Base-by-base conservation (phyloP, 2,888 invertebrate genomes). In the Mellilla xanthometata region DNA sequence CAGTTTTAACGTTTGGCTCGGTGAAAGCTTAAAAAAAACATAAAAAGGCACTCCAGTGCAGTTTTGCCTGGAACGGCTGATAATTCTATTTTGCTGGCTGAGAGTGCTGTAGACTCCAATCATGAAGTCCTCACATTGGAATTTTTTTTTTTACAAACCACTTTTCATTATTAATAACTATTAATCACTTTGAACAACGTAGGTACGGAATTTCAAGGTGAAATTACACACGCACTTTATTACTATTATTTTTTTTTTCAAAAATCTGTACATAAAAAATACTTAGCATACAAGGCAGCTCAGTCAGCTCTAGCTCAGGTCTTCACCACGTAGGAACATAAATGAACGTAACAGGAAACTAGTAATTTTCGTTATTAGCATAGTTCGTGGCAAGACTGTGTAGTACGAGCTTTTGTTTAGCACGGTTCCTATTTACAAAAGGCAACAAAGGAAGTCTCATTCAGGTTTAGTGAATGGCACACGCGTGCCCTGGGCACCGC, bases 21-120 rank as follows among this genome's bases (percentile, higher is more conserved):
- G 49, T 50, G 49, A 57, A 57, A 54, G 54, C 58, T 59, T 6
- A 60, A 63, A 69, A n/a, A 73, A 73, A 64, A 58, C 62, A 64
- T 65, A 73, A 70, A 76, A 77, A 76, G 63, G 71, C 72, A 72
- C 69, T 76, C 59, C 57, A 56, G 47, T 67, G 64, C 65, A 66
- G 65, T 76, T 74, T 69, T 67, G 56, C 56, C 59, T 58, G 63
- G 62, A 76, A 69, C 66, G 62, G 56, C 64, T 68, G 77, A 72
- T 79, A 79, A 79, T 76, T 77, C 68, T 66, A 76, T 79, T 79
- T 71, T 55, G 51, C 53, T 46, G 63, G 62, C 55, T 64, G 60
- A 61, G 62, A 71, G 70, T 68, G 67, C 70, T 67, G 57, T 58
- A 56, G 64, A 59, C 51, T 58, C 49, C 51, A 59, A 65, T 65